A percentile compares a stretch with the other conserved stretches of the same genome.
These are phyloP conservation scores for Athrips mouffetella DNA, from an alignment of 2,888 invertebrate genomes.

Conservation along the genomic window DNA sequence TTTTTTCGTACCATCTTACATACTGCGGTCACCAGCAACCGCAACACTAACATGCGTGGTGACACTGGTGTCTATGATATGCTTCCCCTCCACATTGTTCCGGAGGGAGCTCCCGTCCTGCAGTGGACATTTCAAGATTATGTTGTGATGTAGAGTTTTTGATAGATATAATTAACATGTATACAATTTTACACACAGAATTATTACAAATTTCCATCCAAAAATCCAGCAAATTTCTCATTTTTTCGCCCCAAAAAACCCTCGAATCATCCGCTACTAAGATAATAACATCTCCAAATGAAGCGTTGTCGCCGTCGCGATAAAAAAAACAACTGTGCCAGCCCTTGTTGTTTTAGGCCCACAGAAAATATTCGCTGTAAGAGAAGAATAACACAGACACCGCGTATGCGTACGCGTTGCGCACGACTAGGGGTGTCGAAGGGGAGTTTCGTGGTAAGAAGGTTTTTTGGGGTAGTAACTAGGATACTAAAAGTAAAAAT, in stretches of 20 bases:
- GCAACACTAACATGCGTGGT: no score
- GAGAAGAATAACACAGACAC: conserved; percentile 65
- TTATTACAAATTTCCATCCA: not conserved
- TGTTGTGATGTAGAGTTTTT: not conserved
- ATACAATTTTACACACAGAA: not conserved
- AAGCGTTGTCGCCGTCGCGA: conserved; percentile 38
- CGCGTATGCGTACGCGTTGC: conserved; percentile 27
- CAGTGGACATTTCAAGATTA: no score
- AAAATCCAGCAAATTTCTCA: not conserved
- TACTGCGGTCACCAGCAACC: no score
- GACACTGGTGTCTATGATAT: no score
- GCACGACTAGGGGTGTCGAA: conserved; percentile 19
- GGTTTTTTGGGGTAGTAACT: not conserved
- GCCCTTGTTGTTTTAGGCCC: conserved; percentile 59
- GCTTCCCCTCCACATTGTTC: no score
- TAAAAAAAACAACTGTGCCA: conserved; percentile 47
- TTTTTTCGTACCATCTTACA: no score
- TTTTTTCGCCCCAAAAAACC: not conserved
- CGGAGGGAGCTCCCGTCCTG: no score
- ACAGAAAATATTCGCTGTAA: conserved; percentile 62
- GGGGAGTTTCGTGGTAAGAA: not conserved
- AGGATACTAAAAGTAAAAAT: no score
- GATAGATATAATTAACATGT: not conserved
- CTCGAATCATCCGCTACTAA: conserved; percentile 30
- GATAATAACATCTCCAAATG: conserved; percentile 49